Base-by-base conservation (phyloP, 1,140 invertebrate species). In the Aethina tumida region DNA sequence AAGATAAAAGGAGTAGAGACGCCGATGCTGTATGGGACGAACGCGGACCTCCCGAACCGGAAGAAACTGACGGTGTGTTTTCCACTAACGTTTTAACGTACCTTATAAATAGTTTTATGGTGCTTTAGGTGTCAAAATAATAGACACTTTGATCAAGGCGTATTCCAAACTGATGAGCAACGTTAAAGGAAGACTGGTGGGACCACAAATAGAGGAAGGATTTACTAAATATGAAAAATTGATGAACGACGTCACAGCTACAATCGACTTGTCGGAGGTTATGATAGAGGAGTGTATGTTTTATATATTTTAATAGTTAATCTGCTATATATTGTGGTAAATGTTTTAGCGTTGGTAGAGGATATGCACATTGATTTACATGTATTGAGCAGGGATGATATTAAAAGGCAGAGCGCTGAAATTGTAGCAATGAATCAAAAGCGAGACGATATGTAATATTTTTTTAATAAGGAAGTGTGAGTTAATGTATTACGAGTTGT, bases 391-490 rank as follows among this genome's bases (percentile, higher is more conserved):
- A 50, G 50, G 15, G 53, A 48, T 25, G 52, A 53, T 27, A 57
- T 58, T 27, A 61, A 61, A 22, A 43, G 45, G 20, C 46, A 55
- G 39, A 59, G 58, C 37, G 52, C 48, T 27, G 50, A 58, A 36
- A 51, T 58, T 20, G 52, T 56, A 9, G 49, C 44, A 4, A 35
- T 33, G 1, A 45, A 52, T 40, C 20, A 16, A 17, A 39, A 41
- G 6, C 22, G 32, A 16, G 42, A 49, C 18, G 47, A 44, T 32
- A n/a, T 24, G 7, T 24, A 24, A 24, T 7, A n/a, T 7, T 7
- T 24, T 24, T 24, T 24, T 24, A 24, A 7, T 24, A 7, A 7
- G n/a, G 7, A 7, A 7, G n/a, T 24, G 22, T 7, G 7, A 24
- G n/a, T 24, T 7, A 24, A 13, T 7, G 28, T 13, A 29, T 7